Evolutionary conservation across 2,888 invertebrate species (phyloP).

Genomic region (Camponotus fellah): DNA sequence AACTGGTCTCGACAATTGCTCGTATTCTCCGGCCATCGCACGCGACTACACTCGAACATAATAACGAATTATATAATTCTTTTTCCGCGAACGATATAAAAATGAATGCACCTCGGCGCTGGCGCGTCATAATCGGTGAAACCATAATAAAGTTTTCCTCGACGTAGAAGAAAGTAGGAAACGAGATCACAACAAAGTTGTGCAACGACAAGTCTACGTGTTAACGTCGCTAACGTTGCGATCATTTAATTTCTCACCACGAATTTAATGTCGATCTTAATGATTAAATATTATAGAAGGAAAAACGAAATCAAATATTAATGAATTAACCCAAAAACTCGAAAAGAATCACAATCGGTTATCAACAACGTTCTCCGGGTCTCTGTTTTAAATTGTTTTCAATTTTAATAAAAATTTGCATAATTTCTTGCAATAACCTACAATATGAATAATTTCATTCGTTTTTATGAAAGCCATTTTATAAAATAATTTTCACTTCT

Average conservation of each 20-base stretch:
- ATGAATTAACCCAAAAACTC: background rate
- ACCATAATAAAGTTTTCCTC: constrained; percentile 38
- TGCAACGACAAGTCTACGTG: constrained; percentile 21
- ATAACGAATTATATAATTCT: constrained; percentile 64
- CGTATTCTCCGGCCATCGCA: constrained; percentile 19
- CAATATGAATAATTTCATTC: background rate
- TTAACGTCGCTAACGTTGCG: background rate
- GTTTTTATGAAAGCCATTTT: background rate
- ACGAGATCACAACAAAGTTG: constrained; percentile 38
- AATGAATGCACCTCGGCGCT: constrained; percentile 29
- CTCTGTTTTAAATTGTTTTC: background rate
- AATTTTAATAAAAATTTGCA: background rate
- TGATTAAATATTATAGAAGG: background rate
- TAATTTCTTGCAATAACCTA: background rate
- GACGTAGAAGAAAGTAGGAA: constrained; percentile 49
- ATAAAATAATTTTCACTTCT: background rate
- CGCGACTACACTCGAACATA: constrained; percentile 50
- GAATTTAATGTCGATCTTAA: background rate
- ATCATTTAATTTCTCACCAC: background rate
- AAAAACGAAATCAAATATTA: background rate
- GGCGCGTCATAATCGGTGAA: constrained; percentile 41
- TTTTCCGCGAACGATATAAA: constrained; percentile 50
- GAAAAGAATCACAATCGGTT: background rate
- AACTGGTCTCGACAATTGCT: constrained; percentile 36
- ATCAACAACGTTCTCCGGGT: background rate